Evolutionary conservation across 2,888 invertebrate species (phyloP).

Genomic region (Flexamia atlantica): DNA sequence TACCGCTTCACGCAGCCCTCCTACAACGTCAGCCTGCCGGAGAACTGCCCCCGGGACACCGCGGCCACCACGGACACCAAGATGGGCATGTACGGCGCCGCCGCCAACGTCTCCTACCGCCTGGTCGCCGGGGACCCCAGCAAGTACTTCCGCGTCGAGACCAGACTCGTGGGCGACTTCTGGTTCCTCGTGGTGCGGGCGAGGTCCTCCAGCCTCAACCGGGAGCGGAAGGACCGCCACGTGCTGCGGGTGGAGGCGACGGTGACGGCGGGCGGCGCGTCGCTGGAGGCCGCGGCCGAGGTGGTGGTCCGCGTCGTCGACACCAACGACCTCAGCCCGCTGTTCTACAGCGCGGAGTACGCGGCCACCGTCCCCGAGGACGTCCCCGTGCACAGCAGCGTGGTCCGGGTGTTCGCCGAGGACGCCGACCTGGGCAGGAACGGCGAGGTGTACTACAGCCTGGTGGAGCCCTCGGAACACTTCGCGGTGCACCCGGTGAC

Average conservation of each 20-base stretch:
- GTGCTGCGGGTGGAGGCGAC: constrained; percentile 86
- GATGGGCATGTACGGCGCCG: constrained; percentile 80
- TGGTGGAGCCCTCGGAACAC: constrained; percentile 86
- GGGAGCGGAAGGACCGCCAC: constrained; percentile 92
- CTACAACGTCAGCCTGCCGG: constrained; percentile 94
- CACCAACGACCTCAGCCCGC: constrained; percentile 93
- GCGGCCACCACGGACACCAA: constrained; percentile 84
- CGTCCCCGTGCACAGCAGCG: constrained; percentile 89
- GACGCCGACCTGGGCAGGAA: constrained; percentile 97
- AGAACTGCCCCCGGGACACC: constrained; percentile 93
- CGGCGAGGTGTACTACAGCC: constrained; percentile 97
- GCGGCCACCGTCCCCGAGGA: constrained; percentile 91
- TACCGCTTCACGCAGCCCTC: constrained; percentile 81
- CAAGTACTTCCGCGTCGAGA: constrained; percentile 94
- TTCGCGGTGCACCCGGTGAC: constrained; percentile 96
- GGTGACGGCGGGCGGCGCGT: constrained; percentile 76
- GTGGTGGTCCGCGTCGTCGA: constrained; percentile 86
- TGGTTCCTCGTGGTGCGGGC: constrained; percentile 94
- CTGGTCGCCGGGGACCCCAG: constrained; percentile 92
- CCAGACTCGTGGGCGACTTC: constrained; percentile 93
- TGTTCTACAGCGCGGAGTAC: constrained; percentile 94
- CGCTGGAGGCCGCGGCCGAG: constrained; percentile 83
- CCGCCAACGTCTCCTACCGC: constrained; percentile 85
- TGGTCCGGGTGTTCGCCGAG: constrained; percentile 89
- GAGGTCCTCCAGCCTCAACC: constrained; percentile 91